These are phyloP conservation scores for Drosophila barbarae DNA, from an alignment of 2,888 invertebrate species.

Conservation along the genomic window DNA sequence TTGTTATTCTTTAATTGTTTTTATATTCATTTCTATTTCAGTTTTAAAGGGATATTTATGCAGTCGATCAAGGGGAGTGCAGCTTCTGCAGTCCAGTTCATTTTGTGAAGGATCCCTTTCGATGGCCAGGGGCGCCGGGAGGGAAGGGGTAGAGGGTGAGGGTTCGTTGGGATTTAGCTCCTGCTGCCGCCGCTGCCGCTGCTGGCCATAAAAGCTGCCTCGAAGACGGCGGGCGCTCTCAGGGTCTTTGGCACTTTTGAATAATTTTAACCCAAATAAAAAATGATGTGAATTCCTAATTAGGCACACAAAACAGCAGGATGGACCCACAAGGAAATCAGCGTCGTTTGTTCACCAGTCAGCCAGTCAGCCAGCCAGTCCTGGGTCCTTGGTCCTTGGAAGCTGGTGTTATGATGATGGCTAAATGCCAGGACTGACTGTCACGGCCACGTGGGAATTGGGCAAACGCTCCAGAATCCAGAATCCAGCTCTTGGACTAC, in stretches of 20 bases:
- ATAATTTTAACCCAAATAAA: slow-evolving; percentile 80
- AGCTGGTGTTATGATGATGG: slow-evolving; percentile 68
- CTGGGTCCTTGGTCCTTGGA: background rate
- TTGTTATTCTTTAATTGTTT: too few relatives aligned
- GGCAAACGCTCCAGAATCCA: slow-evolving; percentile 18
- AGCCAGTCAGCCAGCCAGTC: background rate
- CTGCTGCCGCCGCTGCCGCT: slow-evolving; percentile 14
- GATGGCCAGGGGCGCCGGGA: slow-evolving; percentile 22
- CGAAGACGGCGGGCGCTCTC: slow-evolving; percentile 22
- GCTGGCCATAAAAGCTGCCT: slow-evolving; percentile 37
- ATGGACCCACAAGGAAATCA: slow-evolving; percentile 53
- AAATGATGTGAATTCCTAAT: slow-evolving; percentile 80
- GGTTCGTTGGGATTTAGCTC: slow-evolving; percentile 45
- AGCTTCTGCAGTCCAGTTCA: slow-evolving; percentile 27
- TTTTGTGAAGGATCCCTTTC: slow-evolving; percentile 43
- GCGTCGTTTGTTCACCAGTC: slow-evolving; percentile 59
- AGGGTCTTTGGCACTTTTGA: slow-evolving; percentile 75
- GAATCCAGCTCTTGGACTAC: slow-evolving; percentile 2
- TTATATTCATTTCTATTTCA: too few relatives aligned
- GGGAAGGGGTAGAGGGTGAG: background rate
- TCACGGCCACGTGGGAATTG: slow-evolving; percentile 70
- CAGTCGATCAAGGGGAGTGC: background rate
- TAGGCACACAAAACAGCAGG: slow-evolving; percentile 67
- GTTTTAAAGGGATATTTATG: slow-evolving; percentile 2
- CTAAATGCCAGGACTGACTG: slow-evolving; percentile 70